Evolutionary conservation across 2,113 vertebrate genomes (phyloP).

Genomic region (Notechis scutatus): DNA sequence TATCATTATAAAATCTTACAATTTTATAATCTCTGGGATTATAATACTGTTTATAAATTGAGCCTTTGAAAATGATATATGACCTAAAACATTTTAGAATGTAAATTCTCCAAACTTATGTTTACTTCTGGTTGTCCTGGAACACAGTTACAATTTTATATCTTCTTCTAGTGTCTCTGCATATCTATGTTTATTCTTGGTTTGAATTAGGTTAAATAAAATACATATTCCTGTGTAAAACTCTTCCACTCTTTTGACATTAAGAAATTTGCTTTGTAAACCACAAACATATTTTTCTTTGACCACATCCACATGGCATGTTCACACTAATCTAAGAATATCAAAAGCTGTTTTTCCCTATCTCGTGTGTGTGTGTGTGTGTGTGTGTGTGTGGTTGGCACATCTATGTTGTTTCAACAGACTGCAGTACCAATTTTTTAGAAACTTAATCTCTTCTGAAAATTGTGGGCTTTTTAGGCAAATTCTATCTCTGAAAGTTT

Average conservation of each 20-base stretch:
- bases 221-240: not conserved
- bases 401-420: constrained; percentile 9
- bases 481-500: not conserved
- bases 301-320: not conserved
- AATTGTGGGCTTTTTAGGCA: not conserved
- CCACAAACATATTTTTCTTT: not conserved
- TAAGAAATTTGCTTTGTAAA: not conserved
- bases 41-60: not conserved
- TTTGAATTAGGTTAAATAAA: not conserved
- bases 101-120: not conserved
- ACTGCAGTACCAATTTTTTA: not conserved
- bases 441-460: not conserved
- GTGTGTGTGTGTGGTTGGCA: not conserved
- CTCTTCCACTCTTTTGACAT: not conserved
- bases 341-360: not conserved
- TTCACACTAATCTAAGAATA: not conserved
- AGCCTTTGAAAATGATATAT: constrained; percentile 26
- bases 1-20: not conserved
- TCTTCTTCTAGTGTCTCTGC: not conserved
- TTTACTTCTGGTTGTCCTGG: constrained; percentile 14
- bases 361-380: not conserved
- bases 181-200: not conserved
- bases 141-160: not conserved
- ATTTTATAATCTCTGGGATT: not conserved
- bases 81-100: not conserved